These are phyloP conservation scores for Hippocampus guttulatus DNA, from an alignment of 2,113 vertebrate genomes.

Conservation along the genomic window DNA sequence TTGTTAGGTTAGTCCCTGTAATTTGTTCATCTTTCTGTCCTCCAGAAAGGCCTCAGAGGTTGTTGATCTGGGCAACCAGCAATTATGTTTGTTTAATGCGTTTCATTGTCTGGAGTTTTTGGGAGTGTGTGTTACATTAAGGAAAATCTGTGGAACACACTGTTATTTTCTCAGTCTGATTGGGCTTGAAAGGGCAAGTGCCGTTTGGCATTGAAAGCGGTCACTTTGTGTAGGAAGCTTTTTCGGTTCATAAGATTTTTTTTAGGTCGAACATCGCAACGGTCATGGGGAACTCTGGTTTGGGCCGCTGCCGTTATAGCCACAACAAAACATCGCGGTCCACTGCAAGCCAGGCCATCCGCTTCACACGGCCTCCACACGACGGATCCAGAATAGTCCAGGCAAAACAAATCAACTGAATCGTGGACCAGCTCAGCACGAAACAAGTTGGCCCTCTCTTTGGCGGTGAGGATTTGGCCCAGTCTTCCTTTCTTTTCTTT, in stretches of 20 bases:
- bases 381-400: slow-evolving; percentile 42
- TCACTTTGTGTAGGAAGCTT: slow-evolving; percentile 46
- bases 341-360: slow-evolving; percentile 39
- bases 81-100: slow-evolving; percentile 56
- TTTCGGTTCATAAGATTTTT: slow-evolving; percentile 23
- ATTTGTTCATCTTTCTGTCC: slow-evolving; percentile 37
- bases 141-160: slow-evolving; percentile 38
- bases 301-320: slow-evolving; percentile 25
- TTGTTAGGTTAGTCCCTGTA: slow-evolving; percentile 39
- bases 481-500: slow-evolving; percentile 9
- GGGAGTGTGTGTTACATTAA: slow-evolving; percentile 40
- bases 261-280: slow-evolving; percentile 24
- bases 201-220: slow-evolving; percentile 47
- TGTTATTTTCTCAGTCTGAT: slow-evolving; percentile 52
- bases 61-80: slow-evolving; percentile 40
- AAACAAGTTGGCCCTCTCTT: slow-evolving; percentile 50
- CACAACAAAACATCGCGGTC: slow-evolving; percentile 64
- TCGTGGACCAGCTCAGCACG: slow-evolving; percentile 36
- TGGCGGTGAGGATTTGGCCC: slow-evolving; percentile 48
- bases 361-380: slow-evolving; percentile 37
- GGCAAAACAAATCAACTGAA: slow-evolving; percentile 53
- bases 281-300: slow-evolving; percentile 37
- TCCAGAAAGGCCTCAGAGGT: slow-evolving; percentile 27
- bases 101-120: slow-evolving; percentile 42
- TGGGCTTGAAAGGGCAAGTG: slow-evolving; percentile 58